Conservation (phyloP, 2,113 vertebrate species). For the Chamaetylas fuelleborni region DNA sequence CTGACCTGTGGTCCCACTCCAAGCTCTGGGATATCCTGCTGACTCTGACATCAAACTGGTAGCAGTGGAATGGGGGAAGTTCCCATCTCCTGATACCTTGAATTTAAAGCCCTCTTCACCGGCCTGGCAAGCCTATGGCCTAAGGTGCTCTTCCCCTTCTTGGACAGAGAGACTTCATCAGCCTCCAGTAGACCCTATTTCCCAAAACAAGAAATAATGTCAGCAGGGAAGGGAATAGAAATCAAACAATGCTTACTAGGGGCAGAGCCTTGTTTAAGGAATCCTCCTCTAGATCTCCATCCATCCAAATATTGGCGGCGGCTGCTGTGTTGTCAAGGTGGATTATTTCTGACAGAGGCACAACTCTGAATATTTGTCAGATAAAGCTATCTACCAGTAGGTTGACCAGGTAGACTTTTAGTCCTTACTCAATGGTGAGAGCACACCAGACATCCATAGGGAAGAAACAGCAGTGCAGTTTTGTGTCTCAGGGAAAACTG, state of each 20-base stretch:
- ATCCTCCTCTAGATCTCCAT: neutral
- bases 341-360: neutral
- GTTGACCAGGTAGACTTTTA: neutral
- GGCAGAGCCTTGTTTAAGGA: neutral
- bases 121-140: neutral
- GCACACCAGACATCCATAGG: neutral
- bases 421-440: neutral
- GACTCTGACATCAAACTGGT: neutral
- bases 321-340: neutral
- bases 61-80: neutral
- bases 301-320: neutral
- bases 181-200: neutral
- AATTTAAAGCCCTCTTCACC: neutral
- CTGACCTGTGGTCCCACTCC: neutral
- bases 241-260: neutral
- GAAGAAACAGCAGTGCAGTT: neutral
- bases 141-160: neutral
- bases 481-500: neutral
- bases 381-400: neutral
- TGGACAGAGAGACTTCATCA: neutral
- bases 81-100: neutral
- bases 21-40: neutral
- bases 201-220: neutral
- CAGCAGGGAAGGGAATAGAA: neutral
- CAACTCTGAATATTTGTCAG: neutral